Base-by-base conservation (phyloP, 2,797 vertebrate species). In the Ptychobarbus kaznakovi region DNA sequence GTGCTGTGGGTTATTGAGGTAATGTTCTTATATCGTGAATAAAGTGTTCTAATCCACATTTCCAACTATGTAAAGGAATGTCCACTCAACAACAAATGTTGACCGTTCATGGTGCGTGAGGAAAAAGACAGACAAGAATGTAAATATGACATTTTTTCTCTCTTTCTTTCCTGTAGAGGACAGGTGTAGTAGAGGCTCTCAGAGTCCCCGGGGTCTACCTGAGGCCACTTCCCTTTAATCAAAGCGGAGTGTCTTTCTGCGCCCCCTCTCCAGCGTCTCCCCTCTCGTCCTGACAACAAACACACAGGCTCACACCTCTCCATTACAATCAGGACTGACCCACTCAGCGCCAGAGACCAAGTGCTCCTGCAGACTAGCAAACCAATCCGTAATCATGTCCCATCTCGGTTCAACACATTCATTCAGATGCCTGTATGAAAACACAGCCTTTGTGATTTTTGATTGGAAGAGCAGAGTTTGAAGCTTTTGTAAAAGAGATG, bases 321-420 rank as follows among this genome's bases (percentile, higher is more conserved):
- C 84, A 89, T 91, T 92, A 89, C 88, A 92, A 93, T 92, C 92
- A 92, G 87, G 61, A 35, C 49, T 87, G 80, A 87, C 88, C 89
- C 86, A 89, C 89, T 89, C 87, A 86, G 78, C 80, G 80, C 82
- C 86, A 79, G 85, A 88, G 89, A 90, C 77, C 68, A 83, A 86
- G 85, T 87, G 84, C 87, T 80, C 81, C 86, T 86, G 75, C 44
- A 78, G 85, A 79, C 88, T 86, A 84, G 78, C 81, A 70, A 86
- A 83, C 63, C 28, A 80, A 90, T 87, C 76, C 85, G 53, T 81
- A 85, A 90, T 86, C 84, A 83, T 46, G 38, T 70, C 46, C 79
- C 38, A 1, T 84, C 79, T 81, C 35, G 25, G 81, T 84, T 40
- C 82, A 87, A 66, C 85, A 66, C 77, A 78, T 77, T 79, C 80